Evolutionary conservation across 2,888 invertebrate genomes (phyloP), one percentile per base, ranked within the genome.

Genomic region (Zele albiditarsus): DNA sequence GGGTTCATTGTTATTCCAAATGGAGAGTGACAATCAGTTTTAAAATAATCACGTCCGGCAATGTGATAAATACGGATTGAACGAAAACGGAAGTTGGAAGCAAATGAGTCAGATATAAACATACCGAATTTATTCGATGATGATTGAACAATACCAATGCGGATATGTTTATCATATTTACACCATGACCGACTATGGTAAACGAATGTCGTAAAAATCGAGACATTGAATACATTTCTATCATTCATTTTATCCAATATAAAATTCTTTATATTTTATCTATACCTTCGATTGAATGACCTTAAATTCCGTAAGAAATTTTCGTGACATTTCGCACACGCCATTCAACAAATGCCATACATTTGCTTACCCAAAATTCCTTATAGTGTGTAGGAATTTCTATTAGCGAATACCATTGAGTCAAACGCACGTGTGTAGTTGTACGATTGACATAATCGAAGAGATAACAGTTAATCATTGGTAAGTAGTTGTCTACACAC

Each of bases 161-260:
- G 79, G 75, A 75, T 72, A 80, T 78, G 79, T 78, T 53, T 53
- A 20, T 20, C 5, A 53, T 20, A 73, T 66, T 74, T 66, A 80
- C 77, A 79, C 81, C 81, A 80, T 82, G 83, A 83, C 81, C 83
- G 83, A 85, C 83, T 84, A 87, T 86, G 82, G 82, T 33, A 82
- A 84, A 80, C 69, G 74, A 80, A 77, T 77, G 75, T 79, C 72
- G 74, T 53, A 5, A 53, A 20, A 53, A 6, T n/a, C 3, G n/a
- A 20, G 8, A 53, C 53, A 53, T 53, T 20, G 53, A 1, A 20
- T 23, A 20, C 20, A 53, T 53, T 4, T 53, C n/a, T 53, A 23
- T 53, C 53, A 53, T 23, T 53, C 20, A 53, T 53, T 53, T 20
- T 53, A 2, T 53, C 20, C 20, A 20, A 53, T 6, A 23, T 53